Conservation (phyloP, 2,797 vertebrate genomes). For the Fistularia tabacaria region DNA sequence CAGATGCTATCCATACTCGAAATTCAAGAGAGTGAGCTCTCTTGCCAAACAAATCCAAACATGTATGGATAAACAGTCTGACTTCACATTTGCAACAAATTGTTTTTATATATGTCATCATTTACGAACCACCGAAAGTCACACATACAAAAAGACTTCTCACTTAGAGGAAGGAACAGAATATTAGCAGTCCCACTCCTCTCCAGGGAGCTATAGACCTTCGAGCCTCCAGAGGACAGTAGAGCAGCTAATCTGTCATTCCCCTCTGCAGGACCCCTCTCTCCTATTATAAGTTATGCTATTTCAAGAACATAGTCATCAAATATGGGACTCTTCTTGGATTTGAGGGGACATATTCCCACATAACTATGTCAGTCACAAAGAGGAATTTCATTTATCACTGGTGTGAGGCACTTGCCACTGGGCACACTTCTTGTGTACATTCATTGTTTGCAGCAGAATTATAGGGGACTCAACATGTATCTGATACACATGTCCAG, state of each 20-base stretch:
- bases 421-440: not conserved
- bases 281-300: slow-evolving; percentile 18
- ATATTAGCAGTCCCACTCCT: slow-evolving; percentile 1
- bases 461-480: not conserved
- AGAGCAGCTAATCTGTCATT: slow-evolving; percentile 18
- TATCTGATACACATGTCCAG: too few species aligned
- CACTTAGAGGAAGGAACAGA: slow-evolving; percentile 10
- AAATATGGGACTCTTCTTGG: slow-evolving; percentile 11
- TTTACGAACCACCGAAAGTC: too few species aligned
- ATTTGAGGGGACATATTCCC: slow-evolving; percentile 16
- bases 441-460: not conserved
- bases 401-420: slow-evolving; percentile 6
- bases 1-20: too few species aligned
- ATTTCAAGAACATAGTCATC: slow-evolving; percentile 23
- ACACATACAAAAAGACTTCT: not conserved
- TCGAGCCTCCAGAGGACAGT: not conserved
- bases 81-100: too few species aligned
- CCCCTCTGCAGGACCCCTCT: slow-evolving; percentile 13
- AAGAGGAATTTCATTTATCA: slow-evolving; percentile 17
- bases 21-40: too few species aligned
- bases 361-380: slow-evolving; percentile 23
- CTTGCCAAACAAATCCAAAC: too few species aligned
- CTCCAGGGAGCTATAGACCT: slow-evolving; percentile 3
- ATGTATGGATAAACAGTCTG: too few species aligned
- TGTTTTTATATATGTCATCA: too few species aligned